Evolutionary conservation across 2,888 invertebrate species (phyloP), one percentile per base, ranked within the genome.

Genomic region (Arrhopalites spinosus): DNA sequence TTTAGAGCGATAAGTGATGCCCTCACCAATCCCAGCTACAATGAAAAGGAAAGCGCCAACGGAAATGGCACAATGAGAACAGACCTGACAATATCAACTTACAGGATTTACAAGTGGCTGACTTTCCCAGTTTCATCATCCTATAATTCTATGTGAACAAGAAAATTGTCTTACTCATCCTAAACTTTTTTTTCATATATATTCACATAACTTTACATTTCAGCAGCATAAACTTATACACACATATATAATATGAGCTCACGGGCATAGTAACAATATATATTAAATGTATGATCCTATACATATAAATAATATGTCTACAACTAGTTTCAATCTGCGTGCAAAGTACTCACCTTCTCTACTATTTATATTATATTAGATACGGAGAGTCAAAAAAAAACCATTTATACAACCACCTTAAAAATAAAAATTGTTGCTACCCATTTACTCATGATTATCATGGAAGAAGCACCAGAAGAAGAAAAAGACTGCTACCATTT

Each of bases 91-190:
- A 77, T 77, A 77, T 77, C 74, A 77, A 74, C 79, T 79, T 76
- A 79, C 79, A 79, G 79, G 79, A 79, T 79, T 79, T 79, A 79
- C 79, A 77, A 77, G 50, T 79, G 76, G 79, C 74, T 79, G 79
- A 77, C 74, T 79, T 79, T 76, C 74, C 76, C 76, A 76, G 76
- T 78, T 78, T 74, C 75, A 73, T 75, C 64, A 75, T 75, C 47
- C 53, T 71, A 71, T 70, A 71, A 59, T 59, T 66, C 64, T 50
- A 53, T 66, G 66, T 50, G 73, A 66, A 73, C 64, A 73, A 56
- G 73, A 73, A 66, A 64, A 73, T 73, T 73, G 71, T 56, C 59
- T 66, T 66, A 66, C 73, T 73, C 73, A 73, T 73, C 56, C 66
- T 53, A 61, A 43, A 61, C 63, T 63, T 36, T 43, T 45, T 67